Evolutionary conservation across 2,888 invertebrate genomes (phyloP).

Genomic region (Allygus modestus): DNA sequence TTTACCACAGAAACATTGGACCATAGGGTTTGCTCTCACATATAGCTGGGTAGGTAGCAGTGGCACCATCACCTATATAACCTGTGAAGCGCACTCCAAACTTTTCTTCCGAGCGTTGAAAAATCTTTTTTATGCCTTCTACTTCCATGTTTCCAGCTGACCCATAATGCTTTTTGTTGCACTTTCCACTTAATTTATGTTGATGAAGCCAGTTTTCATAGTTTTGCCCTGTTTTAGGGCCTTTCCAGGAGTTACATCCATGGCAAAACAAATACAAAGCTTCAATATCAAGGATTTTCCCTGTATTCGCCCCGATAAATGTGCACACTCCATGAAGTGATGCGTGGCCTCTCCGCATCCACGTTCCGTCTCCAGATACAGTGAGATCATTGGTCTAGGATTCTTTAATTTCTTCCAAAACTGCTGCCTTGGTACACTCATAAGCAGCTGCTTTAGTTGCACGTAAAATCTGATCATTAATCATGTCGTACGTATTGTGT

Average conservation of each 20-base stretch:
- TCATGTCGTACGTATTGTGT: not conserved
- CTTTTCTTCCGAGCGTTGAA: constrained; percentile 61
- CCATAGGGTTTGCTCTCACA: constrained; percentile 59
- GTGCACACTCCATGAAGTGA: constrained; percentile 10
- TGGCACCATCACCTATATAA: constrained; percentile 63
- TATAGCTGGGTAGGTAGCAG: constrained; percentile 21
- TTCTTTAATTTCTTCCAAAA: constrained; percentile 22
- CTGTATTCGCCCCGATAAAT: constrained; percentile 33
- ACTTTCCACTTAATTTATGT: not conserved
- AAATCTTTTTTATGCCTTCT: constrained; percentile 62
- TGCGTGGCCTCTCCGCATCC: constrained; percentile 33
- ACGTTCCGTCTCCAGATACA: constrained; percentile 29
- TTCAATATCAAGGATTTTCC: constrained; percentile 16
- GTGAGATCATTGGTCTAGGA: constrained; percentile 20
- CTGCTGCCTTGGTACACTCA: not conserved
- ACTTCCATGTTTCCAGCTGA: too few species aligned
- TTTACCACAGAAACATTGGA: constrained; percentile 51
- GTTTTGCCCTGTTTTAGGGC: constrained; percentile 17
- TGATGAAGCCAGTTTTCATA: constrained; percentile 8
- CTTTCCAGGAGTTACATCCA: constrained; percentile 28
- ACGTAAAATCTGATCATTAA: not conserved
- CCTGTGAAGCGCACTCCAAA: constrained; percentile 59
- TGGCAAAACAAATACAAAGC: constrained; percentile 39
- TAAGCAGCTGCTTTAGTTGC: not conserved
- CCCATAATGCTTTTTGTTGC: constrained; percentile 1